Percentiles rank a stretch among this genome's conserved stretches.
Evolutionary conservation across 2,888 invertebrate species (phyloP).

Genomic region (Biston stratarius): DNA sequence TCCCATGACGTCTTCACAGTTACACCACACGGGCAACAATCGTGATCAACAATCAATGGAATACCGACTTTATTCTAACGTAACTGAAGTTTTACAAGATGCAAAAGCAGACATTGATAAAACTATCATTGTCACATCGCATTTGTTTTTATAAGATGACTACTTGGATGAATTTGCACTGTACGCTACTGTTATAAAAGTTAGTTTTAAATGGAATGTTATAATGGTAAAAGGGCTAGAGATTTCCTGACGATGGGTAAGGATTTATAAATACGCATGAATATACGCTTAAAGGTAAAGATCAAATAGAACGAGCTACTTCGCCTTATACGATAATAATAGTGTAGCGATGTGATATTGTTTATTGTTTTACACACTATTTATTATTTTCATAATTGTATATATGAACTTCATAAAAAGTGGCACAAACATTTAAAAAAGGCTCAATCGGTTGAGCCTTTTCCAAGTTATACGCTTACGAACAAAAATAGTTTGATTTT

Average conservation of each 20-base stretch:
- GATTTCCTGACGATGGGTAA: slow-evolving; percentile 48
- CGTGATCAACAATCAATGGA: slow-evolving; percentile 44
- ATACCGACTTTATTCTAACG: slow-evolving; percentile 49
- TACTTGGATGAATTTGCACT: slow-evolving; percentile 29
- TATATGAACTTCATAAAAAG: no score
- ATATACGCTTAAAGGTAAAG: slow-evolving; percentile 5
- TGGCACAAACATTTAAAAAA: no score
- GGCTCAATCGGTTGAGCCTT: no score
- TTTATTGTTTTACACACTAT: not conserved
- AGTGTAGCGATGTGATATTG: not conserved
- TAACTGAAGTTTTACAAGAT: slow-evolving; percentile 43
- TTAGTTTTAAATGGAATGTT: not conserved
- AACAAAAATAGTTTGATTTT: no score
- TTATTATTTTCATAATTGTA: no score
- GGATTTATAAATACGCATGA: slow-evolving; percentile 36
- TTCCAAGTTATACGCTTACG: no score
- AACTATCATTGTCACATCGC: slow-evolving; percentile 45
- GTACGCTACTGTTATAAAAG: slow-evolving; percentile 28
- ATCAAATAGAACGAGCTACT: slow-evolving; percentile 12
- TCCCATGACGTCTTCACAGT: slow-evolving; percentile 74
- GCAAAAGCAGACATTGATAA: slow-evolving; percentile 42
- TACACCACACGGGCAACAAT: slow-evolving; percentile 56
- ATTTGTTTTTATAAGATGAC: slow-evolving; percentile 20
- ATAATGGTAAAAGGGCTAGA: slow-evolving; percentile 39
- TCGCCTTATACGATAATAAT: not conserved